Evolutionary conservation across 2,113 vertebrate species (phyloP), one percentile per base, ranked within the genome.

Genomic region (Pseudopodoces humilis): DNA sequence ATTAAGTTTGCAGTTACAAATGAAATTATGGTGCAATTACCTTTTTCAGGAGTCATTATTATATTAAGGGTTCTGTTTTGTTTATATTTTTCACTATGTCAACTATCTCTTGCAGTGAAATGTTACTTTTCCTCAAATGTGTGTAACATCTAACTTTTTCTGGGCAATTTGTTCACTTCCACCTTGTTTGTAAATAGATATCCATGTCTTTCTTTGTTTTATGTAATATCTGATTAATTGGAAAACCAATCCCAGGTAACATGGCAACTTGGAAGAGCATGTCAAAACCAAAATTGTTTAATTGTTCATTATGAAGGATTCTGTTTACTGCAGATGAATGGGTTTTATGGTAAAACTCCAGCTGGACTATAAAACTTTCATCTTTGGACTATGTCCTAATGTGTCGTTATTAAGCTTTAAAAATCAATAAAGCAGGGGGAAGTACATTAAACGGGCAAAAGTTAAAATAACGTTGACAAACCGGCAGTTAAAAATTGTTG

Each of bases 1-100:
- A 88, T 92, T 87, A 88, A 70, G 39, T 92, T 92, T 88, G 50
- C 47, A 78, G 60, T 80, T 93, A 63, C 23, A 74, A 81, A 86
- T 83, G 50, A 94, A 96, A 71, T 83, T 60, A 67, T 68, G n/a
- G 58, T 71, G 25, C n/a, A 58, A 65, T 95, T 92, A 83, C 60
- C 31, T 76, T 91, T 92, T 92, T 83, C 74, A 59, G 82, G 63
- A 80, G 44, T 65, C 67, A 46, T 69, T 92, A 69, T 53, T 67
- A 30, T 69, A 41, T 65, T 55, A 30, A 69, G 39, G 49, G 23
- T 53, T 82, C n/a, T 80, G 67, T n/a, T 94, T 86, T 86, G 25
- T 53, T 88, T 37, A 7, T 69, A 53, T 84, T 68, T 74, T 86
- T 88, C 52, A 64, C 39, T 14, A 30, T 78, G 37, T 81, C 44